A percentile compares a stretch with the other conserved stretches of the same genome.
phyloP scores from a whole-genome alignment of 2,797 vertebrate species.

The Eupleurogrammus muticus region DNA sequence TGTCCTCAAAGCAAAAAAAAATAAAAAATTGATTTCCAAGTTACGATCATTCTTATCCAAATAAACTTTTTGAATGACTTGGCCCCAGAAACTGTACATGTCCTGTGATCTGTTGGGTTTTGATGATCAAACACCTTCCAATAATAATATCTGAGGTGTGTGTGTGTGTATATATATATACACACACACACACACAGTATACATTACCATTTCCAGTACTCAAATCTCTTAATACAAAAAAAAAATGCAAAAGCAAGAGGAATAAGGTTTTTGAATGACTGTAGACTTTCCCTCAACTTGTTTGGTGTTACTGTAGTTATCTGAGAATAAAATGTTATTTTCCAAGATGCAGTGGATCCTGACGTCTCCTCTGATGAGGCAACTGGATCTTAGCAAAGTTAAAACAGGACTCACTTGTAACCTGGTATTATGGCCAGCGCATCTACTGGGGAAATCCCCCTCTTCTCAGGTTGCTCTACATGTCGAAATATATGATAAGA shows the following conservation, averaged over 20 bases:
- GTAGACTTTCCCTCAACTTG: background rate
- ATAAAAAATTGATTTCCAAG: no score
- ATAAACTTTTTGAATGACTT: no score
- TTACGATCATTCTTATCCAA: no score
- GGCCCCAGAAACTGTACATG: background rate
- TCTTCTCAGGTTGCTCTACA: conserved; percentile 7
- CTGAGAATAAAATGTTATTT: conserved; percentile 1
- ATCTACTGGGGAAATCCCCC: background rate
- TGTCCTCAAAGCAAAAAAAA: no score
- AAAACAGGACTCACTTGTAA: conserved; percentile 34
- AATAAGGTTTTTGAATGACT: no score
- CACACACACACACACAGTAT: no score
- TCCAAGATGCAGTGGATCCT: background rate
- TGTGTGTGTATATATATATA: no score
- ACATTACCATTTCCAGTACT: no score
- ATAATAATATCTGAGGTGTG: no score
- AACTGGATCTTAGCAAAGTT: conserved; percentile 37
- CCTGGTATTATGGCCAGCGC: background rate
- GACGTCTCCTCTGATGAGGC: conserved; percentile 7
- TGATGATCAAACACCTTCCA: no score
- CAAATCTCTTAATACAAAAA: no score
- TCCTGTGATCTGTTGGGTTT: background rate
- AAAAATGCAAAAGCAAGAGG: no score
- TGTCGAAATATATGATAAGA: background rate
- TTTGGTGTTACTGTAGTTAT: background rate